These are phyloP conservation scores for Psilopsiagon aurifrons DNA, from an alignment of 2,113 vertebrate genomes.

Conservation along the genomic window DNA sequence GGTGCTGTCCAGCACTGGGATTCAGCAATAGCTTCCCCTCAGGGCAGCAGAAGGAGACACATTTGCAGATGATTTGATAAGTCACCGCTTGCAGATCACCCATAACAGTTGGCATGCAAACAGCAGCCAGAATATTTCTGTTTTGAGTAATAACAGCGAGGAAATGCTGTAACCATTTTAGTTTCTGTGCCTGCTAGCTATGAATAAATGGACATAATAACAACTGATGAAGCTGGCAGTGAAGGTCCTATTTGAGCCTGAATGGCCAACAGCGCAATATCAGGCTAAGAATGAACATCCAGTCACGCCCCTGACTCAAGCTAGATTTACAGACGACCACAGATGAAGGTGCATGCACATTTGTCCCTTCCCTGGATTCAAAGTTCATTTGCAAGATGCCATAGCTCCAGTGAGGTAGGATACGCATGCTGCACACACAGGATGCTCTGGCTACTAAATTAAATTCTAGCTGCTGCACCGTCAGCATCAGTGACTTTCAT, in stretches of 20 bases:
- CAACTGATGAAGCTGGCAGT: background rate
- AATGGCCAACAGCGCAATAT: background rate
- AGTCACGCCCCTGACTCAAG: background rate
- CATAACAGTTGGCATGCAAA: background rate
- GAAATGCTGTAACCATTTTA: background rate
- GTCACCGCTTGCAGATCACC: background rate
- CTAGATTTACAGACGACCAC: background rate
- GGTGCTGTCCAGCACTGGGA: background rate
- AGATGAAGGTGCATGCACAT: background rate
- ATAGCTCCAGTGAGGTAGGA: background rate
- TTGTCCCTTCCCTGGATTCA: background rate
- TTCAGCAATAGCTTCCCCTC: background rate
- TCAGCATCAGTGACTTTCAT: background rate
- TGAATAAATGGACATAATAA: background rate
- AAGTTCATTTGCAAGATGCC: background rate
- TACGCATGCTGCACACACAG: background rate
- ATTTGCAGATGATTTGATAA: background rate
- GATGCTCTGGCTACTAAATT: background rate
- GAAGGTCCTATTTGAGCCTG: background rate
- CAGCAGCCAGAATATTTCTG: background rate
- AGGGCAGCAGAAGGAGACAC: background rate
- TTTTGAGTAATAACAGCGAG: background rate
- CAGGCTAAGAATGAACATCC: background rate
- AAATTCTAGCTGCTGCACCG: background rate
- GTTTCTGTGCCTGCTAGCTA: background rate